These are phyloP conservation scores for Microtus californicus DNA, from an alignment of 2,797 vertebrate species.

Conservation along the genomic window DNA sequence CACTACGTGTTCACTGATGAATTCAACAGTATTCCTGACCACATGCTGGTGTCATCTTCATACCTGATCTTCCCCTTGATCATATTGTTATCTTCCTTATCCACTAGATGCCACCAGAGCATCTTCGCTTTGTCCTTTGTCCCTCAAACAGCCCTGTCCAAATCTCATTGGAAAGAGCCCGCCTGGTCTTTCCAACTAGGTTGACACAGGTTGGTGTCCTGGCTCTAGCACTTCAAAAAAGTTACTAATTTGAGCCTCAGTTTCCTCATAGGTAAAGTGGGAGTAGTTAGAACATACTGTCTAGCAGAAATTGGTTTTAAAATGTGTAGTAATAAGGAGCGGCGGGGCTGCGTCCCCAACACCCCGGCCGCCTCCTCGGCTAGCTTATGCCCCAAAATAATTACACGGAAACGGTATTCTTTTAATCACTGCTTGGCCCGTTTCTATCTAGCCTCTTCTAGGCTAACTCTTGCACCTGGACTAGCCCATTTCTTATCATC, in stretches of 20 bases:
- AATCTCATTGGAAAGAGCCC: constrained; percentile 44
- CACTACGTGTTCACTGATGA: not conserved
- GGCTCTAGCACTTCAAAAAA: not conserved
- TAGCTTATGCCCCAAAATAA: too few relatives aligned
- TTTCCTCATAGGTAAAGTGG: constrained; percentile 35
- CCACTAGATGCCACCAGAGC: not conserved
- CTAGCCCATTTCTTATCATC: too few relatives aligned
- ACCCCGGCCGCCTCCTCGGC: too few relatives aligned
- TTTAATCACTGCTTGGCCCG: too few relatives aligned
- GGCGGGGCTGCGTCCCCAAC: too few relatives aligned
- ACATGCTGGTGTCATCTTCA: not conserved
- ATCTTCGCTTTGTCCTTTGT: not conserved
- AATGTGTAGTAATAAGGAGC: too few relatives aligned
- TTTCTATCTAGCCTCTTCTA: too few relatives aligned
- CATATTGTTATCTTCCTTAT: not conserved
- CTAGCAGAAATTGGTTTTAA: constrained; percentile 1
- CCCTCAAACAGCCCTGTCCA: not conserved
- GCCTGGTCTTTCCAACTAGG: not conserved
- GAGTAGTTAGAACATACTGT: not conserved
- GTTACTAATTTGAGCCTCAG: constrained; percentile 14
- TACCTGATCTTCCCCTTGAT: not conserved
- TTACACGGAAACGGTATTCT: too few relatives aligned
- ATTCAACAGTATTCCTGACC: constrained; percentile 14
- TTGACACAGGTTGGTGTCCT: not conserved
- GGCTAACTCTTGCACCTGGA: too few relatives aligned